A percentile compares a stretch with the other conserved stretches of the same genome.
phyloP scores from a whole-genome alignment of 92 coral and sea anemone species.

The Bergia puertoricense region DNA sequence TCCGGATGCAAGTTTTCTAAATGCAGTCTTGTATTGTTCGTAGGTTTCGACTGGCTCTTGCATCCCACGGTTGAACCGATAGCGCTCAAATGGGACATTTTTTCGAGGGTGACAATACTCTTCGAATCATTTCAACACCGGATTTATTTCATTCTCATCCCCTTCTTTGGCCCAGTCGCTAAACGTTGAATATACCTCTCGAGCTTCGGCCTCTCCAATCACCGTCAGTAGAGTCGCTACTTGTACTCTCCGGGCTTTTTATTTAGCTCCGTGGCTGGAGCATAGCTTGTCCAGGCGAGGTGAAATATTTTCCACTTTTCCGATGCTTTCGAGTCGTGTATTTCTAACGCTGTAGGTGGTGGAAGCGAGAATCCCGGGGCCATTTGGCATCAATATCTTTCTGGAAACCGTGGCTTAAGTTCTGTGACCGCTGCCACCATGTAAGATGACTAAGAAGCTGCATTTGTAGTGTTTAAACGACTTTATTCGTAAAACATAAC shows the following conservation, averaged over 20 bases:
- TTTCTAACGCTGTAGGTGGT: no score
- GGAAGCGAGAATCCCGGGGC: no score
- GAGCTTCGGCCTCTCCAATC: constrained; percentile 47
- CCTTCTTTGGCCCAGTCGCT: constrained; percentile 36
- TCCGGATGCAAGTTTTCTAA: constrained; percentile 34
- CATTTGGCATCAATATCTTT: no score
- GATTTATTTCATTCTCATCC: constrained; percentile 17
- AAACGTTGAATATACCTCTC: constrained; percentile 42
- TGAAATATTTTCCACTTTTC: not conserved
- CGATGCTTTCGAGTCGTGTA: no score
- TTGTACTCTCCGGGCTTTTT: not conserved
- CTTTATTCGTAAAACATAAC: no score
- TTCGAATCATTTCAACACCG: not conserved
- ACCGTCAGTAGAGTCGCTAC: constrained; percentile 38
- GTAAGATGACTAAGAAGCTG: no score
- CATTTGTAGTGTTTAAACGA: no score
- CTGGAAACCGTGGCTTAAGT: no score
- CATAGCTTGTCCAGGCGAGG: constrained; percentile 28
- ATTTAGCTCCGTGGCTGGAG: constrained; percentile 38
- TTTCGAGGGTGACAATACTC: constrained; percentile 36
- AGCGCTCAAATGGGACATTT: constrained; percentile 22
- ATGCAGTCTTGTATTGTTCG: constrained; percentile 50
- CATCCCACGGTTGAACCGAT: not conserved
- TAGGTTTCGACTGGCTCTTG: constrained; percentile 48
- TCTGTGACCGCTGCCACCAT: no score